Percentiles rank a stretch among this genome's conserved stretches.
Evolutionary conservation across 2,113 vertebrate genomes (phyloP).

Genomic region (Cheilinus undulatus): DNA sequence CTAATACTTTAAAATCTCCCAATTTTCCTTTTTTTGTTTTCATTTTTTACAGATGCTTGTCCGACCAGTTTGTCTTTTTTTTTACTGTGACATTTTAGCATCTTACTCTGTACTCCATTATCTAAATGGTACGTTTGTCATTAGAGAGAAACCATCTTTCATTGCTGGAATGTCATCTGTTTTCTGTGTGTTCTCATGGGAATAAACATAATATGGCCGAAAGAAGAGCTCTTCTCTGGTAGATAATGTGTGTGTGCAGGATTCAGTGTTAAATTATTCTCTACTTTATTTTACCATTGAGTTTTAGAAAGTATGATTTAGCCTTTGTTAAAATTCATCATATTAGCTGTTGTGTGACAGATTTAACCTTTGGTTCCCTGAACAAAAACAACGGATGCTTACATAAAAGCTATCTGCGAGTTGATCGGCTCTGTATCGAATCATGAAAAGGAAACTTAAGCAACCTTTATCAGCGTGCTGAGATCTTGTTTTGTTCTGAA

Average conservation of each 20-base stretch:
- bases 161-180: slow-evolving; percentile 75
- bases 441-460: slow-evolving; percentile 24
- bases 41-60: slow-evolving; percentile 51
- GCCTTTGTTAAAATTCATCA: neutral
- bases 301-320: slow-evolving; percentile 18
- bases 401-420: slow-evolving; percentile 42
- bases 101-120: slow-evolving; percentile 61
- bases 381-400: slow-evolving; percentile 5
- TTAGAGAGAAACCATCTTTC: slow-evolving; percentile 63
- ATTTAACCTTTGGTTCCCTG: slow-evolving; percentile 7
- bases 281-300: slow-evolving; percentile 12
- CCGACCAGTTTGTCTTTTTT: slow-evolving; percentile 45
- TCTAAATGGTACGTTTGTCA: slow-evolving; percentile 55
- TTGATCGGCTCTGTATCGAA: slow-evolving; percentile 45
- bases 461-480: slow-evolving; percentile 40
- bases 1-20: slow-evolving; percentile 39
- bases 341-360: slow-evolving; percentile 13
- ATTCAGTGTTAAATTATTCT: slow-evolving; percentile 16
- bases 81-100: slow-evolving; percentile 63
- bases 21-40: slow-evolving; percentile 21
- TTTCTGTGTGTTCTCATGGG: slow-evolving; percentile 81
- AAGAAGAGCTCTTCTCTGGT: slow-evolving; percentile 68
- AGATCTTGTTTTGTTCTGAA: slow-evolving; percentile 38
- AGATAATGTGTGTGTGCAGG: slow-evolving; percentile 38
- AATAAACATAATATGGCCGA: slow-evolving; percentile 81